These are phyloP conservation scores for Clupea harengus DNA, from an alignment of 2,113 vertebrate genomes.

Conservation along the genomic window DNA sequence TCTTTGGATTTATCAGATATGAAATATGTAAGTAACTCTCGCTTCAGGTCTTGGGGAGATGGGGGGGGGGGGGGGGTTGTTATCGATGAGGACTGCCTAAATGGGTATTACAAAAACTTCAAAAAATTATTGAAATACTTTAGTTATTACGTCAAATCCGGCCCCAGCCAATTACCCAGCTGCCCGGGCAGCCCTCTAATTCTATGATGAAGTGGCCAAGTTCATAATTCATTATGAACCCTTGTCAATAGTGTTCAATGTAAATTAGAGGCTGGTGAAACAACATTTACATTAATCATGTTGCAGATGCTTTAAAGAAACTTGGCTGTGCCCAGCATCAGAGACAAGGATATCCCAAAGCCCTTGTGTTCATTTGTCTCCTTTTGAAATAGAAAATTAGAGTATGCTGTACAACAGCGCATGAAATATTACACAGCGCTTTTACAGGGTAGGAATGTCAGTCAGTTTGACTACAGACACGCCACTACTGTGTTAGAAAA, in stretches of 20 bases:
- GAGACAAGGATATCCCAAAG: constrained; percentile 30
- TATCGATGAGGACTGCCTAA: background rate
- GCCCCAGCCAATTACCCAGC: constrained; percentile 28
- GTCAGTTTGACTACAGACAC: background rate
- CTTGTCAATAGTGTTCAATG: constrained; percentile 54
- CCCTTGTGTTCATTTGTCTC: constrained; percentile 38
- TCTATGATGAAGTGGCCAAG: constrained; percentile 42
- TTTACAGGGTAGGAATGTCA: background rate
- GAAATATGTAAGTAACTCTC: background rate
- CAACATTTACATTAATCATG: constrained; percentile 53
- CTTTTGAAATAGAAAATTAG: constrained; percentile 36
- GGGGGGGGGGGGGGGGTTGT: background rate
- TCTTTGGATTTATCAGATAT: background rate
- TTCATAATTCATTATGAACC: constrained; percentile 54
- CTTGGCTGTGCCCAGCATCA: constrained; percentile 38
- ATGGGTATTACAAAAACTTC: constrained; percentile 1
- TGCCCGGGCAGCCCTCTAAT: constrained; percentile 48
- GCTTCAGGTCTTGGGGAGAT: background rate
- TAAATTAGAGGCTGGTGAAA: constrained; percentile 52
- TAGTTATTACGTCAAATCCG: constrained; percentile 40
- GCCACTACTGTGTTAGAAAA: background rate
- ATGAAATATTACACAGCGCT: constrained; percentile 16
- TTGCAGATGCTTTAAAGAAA: constrained; percentile 36
- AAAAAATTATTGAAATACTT: constrained; percentile 22
- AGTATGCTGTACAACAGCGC: background rate